Evolutionary conservation across 2,888 invertebrate genomes (phyloP).

Genomic region (Agonopterix arenella): DNA sequence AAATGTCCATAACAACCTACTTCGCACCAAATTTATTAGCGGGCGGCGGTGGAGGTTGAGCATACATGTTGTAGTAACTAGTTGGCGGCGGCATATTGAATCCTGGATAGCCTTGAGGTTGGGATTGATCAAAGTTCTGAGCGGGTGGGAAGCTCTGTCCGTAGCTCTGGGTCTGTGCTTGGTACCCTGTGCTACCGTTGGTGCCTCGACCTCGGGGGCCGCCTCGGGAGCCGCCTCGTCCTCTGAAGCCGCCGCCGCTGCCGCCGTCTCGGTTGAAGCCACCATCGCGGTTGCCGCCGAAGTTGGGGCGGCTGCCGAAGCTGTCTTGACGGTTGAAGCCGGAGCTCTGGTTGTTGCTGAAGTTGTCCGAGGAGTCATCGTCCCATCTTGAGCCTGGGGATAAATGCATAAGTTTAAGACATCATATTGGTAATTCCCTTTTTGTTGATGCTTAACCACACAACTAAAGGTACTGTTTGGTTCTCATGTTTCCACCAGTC

Average conservation of each 20-base stretch:
- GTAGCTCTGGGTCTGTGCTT: conserved; percentile 6
- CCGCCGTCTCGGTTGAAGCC: conserved; percentile 14
- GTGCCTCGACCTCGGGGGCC: conserved; percentile 9
- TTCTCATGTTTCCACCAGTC: too few species aligned
- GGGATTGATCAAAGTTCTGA: conserved; percentile 12
- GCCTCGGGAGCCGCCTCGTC: conserved; percentile 32
- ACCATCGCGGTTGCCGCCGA: conserved; percentile 12
- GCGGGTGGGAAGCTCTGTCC: conserved; percentile 11
- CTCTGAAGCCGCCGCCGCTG: conserved; percentile 39
- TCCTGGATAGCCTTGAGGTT: conserved; percentile 9
- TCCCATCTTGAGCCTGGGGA: conserved; percentile 34
- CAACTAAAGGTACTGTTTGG: too few species aligned
- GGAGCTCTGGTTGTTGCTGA: conserved; percentile 4
- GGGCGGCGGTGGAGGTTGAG: conserved; percentile 56
- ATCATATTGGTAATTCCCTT: not conserved
- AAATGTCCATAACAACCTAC: conserved; percentile 11
- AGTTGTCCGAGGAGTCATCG: conserved; percentile 24
- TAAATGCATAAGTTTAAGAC: not conserved
- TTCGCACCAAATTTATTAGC: conserved; percentile 29
- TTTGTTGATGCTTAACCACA: too few species aligned
- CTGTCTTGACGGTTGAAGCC: not conserved
- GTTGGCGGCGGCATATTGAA: conserved; percentile 31
- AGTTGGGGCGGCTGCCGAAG: conserved; percentile 14
- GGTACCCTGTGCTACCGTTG: not conserved
- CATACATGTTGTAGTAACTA: conserved; percentile 65